These are phyloP conservation scores for Oncorhynchus tshawytscha DNA, from an alignment of 2,113 vertebrate species.

Conservation along the genomic window DNA sequence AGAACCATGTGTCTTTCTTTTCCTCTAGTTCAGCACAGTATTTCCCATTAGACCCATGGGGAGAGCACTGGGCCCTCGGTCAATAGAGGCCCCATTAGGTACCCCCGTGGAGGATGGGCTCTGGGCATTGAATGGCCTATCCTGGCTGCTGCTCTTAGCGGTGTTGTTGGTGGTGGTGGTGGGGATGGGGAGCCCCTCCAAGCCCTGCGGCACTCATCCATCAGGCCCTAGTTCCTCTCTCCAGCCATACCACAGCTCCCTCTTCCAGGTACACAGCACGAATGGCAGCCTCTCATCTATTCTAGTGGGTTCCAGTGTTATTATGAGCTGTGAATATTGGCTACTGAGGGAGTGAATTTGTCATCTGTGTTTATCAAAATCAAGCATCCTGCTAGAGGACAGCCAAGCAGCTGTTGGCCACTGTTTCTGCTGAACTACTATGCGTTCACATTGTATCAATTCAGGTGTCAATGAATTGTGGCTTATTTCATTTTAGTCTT, in stretches of 20 bases:
- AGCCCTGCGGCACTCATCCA: constrained; percentile 15
- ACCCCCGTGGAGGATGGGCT: constrained; percentile 52
- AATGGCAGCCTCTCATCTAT: constrained; percentile 28
- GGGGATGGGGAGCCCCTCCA: constrained; percentile 31
- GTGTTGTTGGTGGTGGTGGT: too few relatives aligned
- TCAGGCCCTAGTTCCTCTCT: constrained; percentile 13
- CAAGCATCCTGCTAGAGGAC: constrained; percentile 42
- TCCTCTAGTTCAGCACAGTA: constrained; percentile 24
- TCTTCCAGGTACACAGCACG: constrained; percentile 1
- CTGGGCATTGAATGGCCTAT: constrained; percentile 51
- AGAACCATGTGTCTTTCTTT: constrained; percentile 25
- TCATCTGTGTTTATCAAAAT: constrained; percentile 56
- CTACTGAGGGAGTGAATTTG: constrained; percentile 12
- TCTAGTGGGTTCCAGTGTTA: constrained; percentile 22
- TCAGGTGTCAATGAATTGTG: constrained; percentile 32
- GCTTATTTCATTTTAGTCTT: constrained; percentile 39
- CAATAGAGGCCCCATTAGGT: constrained; percentile 66
- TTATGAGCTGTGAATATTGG: constrained; percentile 38
- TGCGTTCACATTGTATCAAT: constrained; percentile 19
- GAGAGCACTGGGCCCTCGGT: constrained; percentile 49
- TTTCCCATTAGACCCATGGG: constrained; percentile 62
- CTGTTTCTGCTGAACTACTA: constrained; percentile 18
- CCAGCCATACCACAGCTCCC: not conserved
- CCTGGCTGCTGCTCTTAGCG: not conserved
- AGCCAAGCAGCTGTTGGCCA: constrained; percentile 47